A percentile compares a stretch with the other conserved stretches of the same genome.
These are phyloP conservation scores for Arbacia lixula DNA, from an alignment of 53 echinoderm and acorn worm species.

Conservation along the genomic window DNA sequence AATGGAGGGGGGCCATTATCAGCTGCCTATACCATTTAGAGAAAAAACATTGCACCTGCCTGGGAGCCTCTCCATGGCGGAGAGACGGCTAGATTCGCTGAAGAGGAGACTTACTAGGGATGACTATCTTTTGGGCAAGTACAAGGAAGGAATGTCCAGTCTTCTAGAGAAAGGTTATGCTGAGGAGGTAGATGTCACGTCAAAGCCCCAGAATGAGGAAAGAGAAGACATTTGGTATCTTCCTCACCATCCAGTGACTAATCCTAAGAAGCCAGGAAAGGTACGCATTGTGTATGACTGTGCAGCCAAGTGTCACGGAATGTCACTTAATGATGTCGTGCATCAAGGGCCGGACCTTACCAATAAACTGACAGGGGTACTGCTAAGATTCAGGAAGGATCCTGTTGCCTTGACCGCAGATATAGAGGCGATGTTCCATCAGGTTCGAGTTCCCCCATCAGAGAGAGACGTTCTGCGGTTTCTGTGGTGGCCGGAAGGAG, in stretches of 20 bases:
- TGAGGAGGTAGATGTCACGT: not conserved
- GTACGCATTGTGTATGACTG: slow-evolving; percentile 16
- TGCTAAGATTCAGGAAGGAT: slow-evolving; percentile 23
- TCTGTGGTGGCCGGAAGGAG: slow-evolving; percentile 65
- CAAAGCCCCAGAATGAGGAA: not conserved
- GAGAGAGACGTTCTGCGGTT: slow-evolving; percentile 60
- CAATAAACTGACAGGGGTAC: slow-evolving; percentile 47
- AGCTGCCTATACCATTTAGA: slow-evolving; percentile 23
- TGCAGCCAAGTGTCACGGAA: not conserved
- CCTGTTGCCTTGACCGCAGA: slow-evolving; percentile 42
- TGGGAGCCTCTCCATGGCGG: not conserved
- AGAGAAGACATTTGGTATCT: slow-evolving; percentile 20
- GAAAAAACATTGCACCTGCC: not conserved
- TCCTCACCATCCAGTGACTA: not conserved
- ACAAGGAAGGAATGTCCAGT: slow-evolving; percentile 32
- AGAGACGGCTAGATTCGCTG: slow-evolving; percentile 19
- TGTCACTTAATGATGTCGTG: slow-evolving; percentile 11
- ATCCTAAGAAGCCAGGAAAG: slow-evolving; percentile 14
- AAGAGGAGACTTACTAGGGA: slow-evolving; percentile 24
- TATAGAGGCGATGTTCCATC: slow-evolving; percentile 71
- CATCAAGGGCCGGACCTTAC: slow-evolving; percentile 60
- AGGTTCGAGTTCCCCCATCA: slow-evolving; percentile 61
- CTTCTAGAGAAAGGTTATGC: slow-evolving; percentile 10
- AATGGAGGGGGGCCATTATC: not conserved
- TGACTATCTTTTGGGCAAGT: not conserved